Evolutionary conservation across 1,140 invertebrate genomes (phyloP), one percentile per base, ranked within the genome.

Genomic region (Cydia pomonella): DNA sequence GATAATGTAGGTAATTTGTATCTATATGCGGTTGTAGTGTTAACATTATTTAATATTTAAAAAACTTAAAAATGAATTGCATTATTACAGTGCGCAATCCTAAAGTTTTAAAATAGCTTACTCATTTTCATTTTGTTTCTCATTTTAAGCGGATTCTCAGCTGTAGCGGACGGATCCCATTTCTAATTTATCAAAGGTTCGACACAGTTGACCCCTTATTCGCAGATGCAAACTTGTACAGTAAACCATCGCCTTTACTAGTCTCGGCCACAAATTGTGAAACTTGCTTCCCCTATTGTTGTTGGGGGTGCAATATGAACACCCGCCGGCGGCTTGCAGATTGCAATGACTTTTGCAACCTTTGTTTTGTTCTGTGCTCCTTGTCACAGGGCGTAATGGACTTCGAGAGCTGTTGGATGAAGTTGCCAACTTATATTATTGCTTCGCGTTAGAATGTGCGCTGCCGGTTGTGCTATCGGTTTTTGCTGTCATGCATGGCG

Each of bases 211-310:
- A 69, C 64, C 29, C 27, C n/a, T 33, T n/a, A 64, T 27, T 64
- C 25, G 25, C 16, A 33, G 23, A 3, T 10, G 53, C 53, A 66
- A 33, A 25, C 25, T 66, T 29, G 63, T 66, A 29, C 64, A 69
- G 64, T 69, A 33, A 33, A 18, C 64, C 27, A 33, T 18, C 64
- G 27, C 27, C 64, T 69, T 69, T 69, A 69, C 27, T 33, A 29
- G 53, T 59, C 64, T 18, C 13, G 74, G 69, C 80, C 80, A 74
- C 80, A 81, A 78, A 81, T 81, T 81, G 80, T 81, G 76, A 78
- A 81, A 81, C 76, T 81, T 81, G 77, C 73, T 69, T 69, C 29
- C 63, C 73, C 44, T 74, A 75, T 77, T 75, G 75, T 73, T 76
- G 75, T 76, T 72, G 21, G 47, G 25, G 41, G 72, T 71, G 63